Base-by-base conservation (phyloP, 2,113 vertebrate genomes). In the Mus spicilegus region DNA sequence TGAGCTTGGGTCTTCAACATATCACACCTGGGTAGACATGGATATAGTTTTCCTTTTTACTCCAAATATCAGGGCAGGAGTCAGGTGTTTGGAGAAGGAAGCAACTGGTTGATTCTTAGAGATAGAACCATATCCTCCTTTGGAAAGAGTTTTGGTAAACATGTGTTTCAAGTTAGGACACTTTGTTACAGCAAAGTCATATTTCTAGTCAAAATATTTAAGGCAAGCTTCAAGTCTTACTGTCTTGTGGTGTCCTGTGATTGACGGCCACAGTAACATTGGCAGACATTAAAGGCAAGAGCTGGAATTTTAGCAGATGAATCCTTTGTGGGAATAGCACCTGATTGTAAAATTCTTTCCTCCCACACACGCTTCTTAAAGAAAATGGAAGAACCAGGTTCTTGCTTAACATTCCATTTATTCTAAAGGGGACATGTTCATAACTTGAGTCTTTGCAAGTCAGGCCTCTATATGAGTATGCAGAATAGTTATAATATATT, bases 181-280 rank as follows among this genome's bases (percentile, higher is more conserved):
- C 77, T 54, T 49, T 90, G 26, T 87, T 78, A 97, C 61, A 94
- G 75, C 77, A 95, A 96, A 95, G 89, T 56, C 87, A 93, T 14
- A 19, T 75, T 96, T 92, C 78, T 84, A 87, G 93, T 84, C 87
- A 95, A 94, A 95, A 93, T 93, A 95, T 91, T 95, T 96, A 91
- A 69, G 58, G 56, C 58, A 80, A 70, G 28, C 63, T 84, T 93
- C 75, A 80, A 84, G 78, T 86, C 80, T 80, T 93, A 88, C 80
- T 82, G 1, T 76, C 46, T 81, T 76, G 36, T 56, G 89, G 30
- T 63, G n/a, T 93, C 54, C 82, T 36, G 0, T 54, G 67, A 86
- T 3, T 77, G 89, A 58, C 2, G 33, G 22, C 58, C n/a, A 1
- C 20, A 0, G 33, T 51, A 82, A 49, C 22, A 46, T 2, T 42